Evolutionary conservation across 2,888 invertebrate species (phyloP), one percentile per base, ranked within the genome.

Genomic region (Alviniconcha strummeri): DNA sequence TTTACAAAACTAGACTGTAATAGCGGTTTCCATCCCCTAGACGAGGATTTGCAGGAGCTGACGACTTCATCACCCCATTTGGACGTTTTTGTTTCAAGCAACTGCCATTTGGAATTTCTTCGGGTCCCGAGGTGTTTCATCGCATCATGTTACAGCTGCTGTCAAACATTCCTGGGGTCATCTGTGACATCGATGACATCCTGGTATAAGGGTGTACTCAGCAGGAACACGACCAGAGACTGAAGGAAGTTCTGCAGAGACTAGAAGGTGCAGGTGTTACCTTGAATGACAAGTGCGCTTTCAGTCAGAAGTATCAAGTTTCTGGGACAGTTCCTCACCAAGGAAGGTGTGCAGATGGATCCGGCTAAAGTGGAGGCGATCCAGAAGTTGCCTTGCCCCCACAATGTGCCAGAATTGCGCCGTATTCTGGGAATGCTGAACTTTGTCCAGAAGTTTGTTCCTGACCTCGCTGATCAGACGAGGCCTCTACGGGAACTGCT

Each of bases 281-380:
- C 52, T n/a, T 80, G 52, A 80, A 80, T 80, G 80, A 80, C 54
- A 80, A 81, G 60, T 81, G 81, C 57, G 60, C 52, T n/a, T 81
- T 81, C 71, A 71, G 54, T 54, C 72, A 74, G 36, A 15, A 72
- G 19, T 52, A 60, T 87, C 13, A 84, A 79, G 60, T 88, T 84
- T 80, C 77, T 88, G n/a, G 87, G 87, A 13, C 86, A 87, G 36
- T 83, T 87, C 75, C 82, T 88, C 19, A 77, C 77, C 9, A 13
- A 75, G n/a, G 71, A 82, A 67, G 82, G 71, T n/a, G 19, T 71
- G 4, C 36, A 17, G 11, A 71, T 80, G 36, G 54, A 80, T n/a
- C 80, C 80, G 9, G 71, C 11, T 7, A 71, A 54, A 11, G 71
- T 69, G 69, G 56, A 80, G 19, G 72, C 71, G 17, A 81, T 60